Evolutionary conservation across 1,140 invertebrate species (phyloP).

Genomic region (Amphibalanus amphitrite): DNA sequence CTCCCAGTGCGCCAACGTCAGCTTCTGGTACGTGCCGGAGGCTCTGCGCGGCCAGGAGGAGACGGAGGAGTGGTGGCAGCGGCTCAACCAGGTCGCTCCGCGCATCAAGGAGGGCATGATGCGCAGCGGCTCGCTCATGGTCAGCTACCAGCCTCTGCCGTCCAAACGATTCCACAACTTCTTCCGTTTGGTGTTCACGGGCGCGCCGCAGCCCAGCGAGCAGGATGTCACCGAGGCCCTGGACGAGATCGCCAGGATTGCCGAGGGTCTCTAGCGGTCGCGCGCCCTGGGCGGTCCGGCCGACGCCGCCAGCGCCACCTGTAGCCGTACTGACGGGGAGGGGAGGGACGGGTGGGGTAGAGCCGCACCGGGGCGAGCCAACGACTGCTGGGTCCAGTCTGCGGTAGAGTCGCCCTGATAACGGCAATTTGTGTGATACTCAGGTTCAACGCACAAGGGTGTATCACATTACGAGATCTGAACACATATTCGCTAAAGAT

Average conservation of each 20-base stretch:
- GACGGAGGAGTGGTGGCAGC: conserved; percentile 44
- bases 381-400: too few species aligned
- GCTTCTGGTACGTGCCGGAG: conserved; percentile 80
- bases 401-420: too few species aligned
- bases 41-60: conserved; percentile 42
- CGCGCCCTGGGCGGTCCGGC: too few species aligned
- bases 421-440: too few species aligned
- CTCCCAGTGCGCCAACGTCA: conserved; percentile 63
- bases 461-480: too few species aligned
- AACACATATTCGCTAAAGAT: too few species aligned
- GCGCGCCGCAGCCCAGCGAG: conserved; percentile 43
- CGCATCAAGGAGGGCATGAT: conserved; percentile 68
- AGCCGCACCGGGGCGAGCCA: too few species aligned
- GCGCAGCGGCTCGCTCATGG: conserved; percentile 55
- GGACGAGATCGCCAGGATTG: conserved; percentile 38
- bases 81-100: conserved; percentile 54
- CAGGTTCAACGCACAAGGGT: too few species aligned
- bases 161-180: conserved; percentile 54
- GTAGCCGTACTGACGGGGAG: too few species aligned
- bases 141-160: conserved; percentile 61
- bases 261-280: conserved; percentile 27
- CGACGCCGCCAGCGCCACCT: too few species aligned
- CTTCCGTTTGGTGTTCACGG: conserved; percentile 69
- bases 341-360: too few species aligned
- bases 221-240: conserved; percentile 44